phyloP scores from a whole-genome alignment of 2,797 vertebrate genomes.

The Sebastes matsubarae region DNA sequence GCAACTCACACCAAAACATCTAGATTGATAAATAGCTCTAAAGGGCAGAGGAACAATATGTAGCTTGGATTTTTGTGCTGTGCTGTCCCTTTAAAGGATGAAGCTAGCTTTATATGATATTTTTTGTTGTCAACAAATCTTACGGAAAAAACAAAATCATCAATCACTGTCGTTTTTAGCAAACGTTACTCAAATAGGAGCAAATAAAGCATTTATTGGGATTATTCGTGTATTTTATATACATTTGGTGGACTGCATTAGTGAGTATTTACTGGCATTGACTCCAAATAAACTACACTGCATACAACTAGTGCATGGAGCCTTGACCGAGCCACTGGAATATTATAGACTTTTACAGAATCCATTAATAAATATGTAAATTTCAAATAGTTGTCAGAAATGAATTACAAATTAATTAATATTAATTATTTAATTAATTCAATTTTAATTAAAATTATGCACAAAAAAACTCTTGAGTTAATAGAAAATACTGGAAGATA shows the following conservation, averaged over 20 bases:
- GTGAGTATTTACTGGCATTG: not conserved
- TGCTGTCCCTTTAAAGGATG: not conserved
- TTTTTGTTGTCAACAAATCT: not conserved
- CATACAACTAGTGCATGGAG: not conserved
- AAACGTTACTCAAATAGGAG: not conserved
- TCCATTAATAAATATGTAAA: not conserved
- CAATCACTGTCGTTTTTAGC: not conserved
- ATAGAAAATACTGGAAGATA: not conserved
- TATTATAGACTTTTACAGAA: not conserved
- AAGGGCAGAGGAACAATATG: no score
- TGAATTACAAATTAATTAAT: not conserved
- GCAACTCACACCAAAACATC: no score
- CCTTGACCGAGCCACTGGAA: not conserved
- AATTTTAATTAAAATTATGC: not conserved
- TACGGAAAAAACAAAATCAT: conserved; percentile 9
- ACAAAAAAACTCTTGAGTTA: not conserved
- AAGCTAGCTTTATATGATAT: not conserved
- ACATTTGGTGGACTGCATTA: not conserved
- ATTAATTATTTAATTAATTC: not conserved
- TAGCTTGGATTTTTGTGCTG: no score
- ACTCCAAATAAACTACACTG: not conserved
- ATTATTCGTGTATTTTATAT: not conserved
- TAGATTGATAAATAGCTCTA: no score
- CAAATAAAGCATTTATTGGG: not conserved
- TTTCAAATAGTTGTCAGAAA: conserved; percentile 3